Conservation (phyloP, 35 echinoderm and acorn worm genomes). For the Strongylocentrotus purpuratus region DNA sequence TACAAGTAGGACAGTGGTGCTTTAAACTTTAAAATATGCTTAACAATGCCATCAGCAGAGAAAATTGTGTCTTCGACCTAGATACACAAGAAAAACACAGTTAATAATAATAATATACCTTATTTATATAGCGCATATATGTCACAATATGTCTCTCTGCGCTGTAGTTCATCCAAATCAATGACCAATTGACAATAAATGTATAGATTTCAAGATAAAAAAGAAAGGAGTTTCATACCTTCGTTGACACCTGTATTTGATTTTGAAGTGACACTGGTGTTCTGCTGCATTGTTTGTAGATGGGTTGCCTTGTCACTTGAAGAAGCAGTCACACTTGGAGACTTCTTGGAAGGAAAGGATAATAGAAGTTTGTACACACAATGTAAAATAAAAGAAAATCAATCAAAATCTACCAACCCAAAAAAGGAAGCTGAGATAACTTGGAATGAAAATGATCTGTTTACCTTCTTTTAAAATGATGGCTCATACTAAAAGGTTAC, state of each 20-base stretch:
- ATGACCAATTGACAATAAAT: background rate
- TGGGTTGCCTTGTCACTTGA: background rate
- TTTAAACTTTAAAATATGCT: background rate
- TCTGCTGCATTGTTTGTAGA: background rate
- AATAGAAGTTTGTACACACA: background rate
- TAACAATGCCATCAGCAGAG: background rate
- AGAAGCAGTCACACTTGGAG: background rate
- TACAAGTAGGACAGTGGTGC: too few relatives aligned
- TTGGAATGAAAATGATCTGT: background rate
- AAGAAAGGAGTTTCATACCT: background rate
- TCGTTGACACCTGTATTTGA: background rate
- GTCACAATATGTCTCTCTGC: too few relatives aligned
- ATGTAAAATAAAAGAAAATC: background rate
- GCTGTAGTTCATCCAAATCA: background rate
- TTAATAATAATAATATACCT: too few relatives aligned
- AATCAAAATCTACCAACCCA: background rate
- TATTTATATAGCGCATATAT: too few relatives aligned
- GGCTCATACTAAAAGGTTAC: too few relatives aligned
- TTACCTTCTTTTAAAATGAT: too few relatives aligned
- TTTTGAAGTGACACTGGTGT: background rate
- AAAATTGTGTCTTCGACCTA: background rate
- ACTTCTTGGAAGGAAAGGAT: background rate
- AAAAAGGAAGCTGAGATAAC: background rate
- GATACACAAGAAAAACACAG: background rate
- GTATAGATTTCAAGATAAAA: background rate